phyloP scores from a whole-genome alignment of 2,797 vertebrate genomes.

The Anisognathus igniventris region DNA sequence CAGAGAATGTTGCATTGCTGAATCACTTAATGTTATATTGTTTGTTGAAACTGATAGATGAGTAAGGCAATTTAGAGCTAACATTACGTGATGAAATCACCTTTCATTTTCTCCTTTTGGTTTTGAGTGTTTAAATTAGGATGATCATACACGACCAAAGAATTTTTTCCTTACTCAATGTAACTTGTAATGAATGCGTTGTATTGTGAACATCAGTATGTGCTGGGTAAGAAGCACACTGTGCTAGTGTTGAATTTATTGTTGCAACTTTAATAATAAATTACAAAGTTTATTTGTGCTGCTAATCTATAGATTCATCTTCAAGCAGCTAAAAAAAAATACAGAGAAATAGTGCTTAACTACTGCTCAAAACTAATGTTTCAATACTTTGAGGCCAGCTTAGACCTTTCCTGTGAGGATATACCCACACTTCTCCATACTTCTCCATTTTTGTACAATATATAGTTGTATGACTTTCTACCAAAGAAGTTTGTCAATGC shows the following conservation, averaged over 20 bases:
- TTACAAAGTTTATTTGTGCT: neutral
- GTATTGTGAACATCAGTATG: accelerated
- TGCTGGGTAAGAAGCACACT: neutral
- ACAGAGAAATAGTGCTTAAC: neutral
- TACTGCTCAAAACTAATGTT: neutral
- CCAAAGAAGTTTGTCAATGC: neutral
- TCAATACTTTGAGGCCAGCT: neutral
- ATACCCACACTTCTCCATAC: neutral
- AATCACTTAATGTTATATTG: neutral
- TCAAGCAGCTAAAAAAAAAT: neutral
- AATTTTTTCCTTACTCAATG: neutral
- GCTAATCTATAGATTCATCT: neutral
- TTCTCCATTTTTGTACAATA: neutral
- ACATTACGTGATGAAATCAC: neutral
- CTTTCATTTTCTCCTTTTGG: neutral
- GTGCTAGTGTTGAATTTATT: neutral
- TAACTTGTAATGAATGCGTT: neutral
- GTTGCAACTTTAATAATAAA: neutral
- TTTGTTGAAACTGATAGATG: neutral
- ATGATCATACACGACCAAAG: neutral
- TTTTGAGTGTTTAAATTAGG: neutral
- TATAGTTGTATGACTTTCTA: neutral
- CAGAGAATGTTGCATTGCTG: neutral
- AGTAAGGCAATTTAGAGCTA: neutral
- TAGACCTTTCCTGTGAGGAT: neutral